Conservation (phyloP, 2,888 invertebrate genomes). For the Cremastobaeus sp. region DNA sequence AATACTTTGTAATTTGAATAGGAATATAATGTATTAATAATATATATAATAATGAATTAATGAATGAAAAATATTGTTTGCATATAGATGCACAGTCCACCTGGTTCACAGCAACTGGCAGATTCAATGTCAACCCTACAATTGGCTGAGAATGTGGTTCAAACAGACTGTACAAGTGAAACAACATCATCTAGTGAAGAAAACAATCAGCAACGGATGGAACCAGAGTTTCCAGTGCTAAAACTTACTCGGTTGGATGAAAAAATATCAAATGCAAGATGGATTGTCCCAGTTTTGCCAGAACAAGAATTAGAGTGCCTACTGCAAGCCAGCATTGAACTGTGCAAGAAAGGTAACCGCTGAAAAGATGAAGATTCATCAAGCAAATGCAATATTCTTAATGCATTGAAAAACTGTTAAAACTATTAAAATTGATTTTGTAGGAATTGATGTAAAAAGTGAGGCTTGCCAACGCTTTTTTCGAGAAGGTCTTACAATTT, state of each 20-base stretch:
- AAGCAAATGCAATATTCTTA: not conserved
- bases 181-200: conserved; percentile 71
- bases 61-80: conserved; percentile 12
- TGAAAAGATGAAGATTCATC: not conserved
- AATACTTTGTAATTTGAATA: too few relatives aligned
- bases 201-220: conserved; percentile 77
- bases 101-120: conserved; percentile 74
- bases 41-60: not conserved
- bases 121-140: conserved; percentile 75
- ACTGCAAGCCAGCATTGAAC: conserved; percentile 91
- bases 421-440: too few relatives aligned
- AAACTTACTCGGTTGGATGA: conserved; percentile 94
- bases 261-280: conserved; percentile 96
- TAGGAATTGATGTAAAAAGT: conserved; percentile 92
- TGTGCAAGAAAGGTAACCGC: conserved; percentile 88
- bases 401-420: not conserved
- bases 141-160: conserved; percentile 73
- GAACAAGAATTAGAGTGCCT: conserved; percentile 97
- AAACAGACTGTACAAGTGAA: conserved; percentile 73
- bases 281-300: conserved; percentile 98
- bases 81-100: conserved; percentile 74
- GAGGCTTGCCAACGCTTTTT: conserved; percentile 96
- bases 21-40: not conserved
- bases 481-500: conserved; percentile 94
- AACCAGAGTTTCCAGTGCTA: conserved; percentile 89